A percentile compares a stretch with the other conserved stretches of the same genome.
Evolutionary conservation across 2,888 invertebrate genomes (phyloP).

Genomic region (Hecatera dysodea): DNA sequence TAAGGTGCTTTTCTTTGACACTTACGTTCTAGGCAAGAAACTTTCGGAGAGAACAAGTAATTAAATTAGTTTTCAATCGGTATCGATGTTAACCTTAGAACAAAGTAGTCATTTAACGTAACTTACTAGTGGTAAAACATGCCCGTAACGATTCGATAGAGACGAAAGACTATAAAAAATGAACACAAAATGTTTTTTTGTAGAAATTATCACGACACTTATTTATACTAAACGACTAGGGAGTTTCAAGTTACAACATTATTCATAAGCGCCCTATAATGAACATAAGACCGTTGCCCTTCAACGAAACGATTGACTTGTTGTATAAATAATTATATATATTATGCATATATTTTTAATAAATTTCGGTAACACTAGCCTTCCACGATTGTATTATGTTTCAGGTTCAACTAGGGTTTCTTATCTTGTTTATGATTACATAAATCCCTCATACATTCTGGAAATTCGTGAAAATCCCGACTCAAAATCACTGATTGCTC

Average conservation of each 20-base stretch:
- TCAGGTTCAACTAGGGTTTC: constrained; percentile 21
- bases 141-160: not conserved
- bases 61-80: constrained; percentile 38
- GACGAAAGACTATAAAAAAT: not conserved
- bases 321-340: constrained; percentile 2
- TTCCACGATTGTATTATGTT: constrained; percentile 8
- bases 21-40: constrained; percentile 10
- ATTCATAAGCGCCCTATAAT: constrained; percentile 1
- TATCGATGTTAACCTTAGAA: constrained; percentile 20
- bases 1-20: not conserved
- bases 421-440: not conserved
- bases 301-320: constrained; percentile 29
- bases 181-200: not conserved
- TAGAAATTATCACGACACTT: not conserved
- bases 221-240: constrained; percentile 34
- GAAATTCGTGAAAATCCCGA: not conserved
- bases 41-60: constrained; percentile 15
- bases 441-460: not conserved
- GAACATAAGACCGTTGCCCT: constrained; percentile 16
- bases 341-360: constrained; percentile 1
- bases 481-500: constrained; percentile 10
- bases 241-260: constrained; percentile 3
- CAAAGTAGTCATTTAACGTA: constrained; percentile 25
- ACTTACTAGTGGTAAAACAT: not conserved
- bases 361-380: not conserved